phyloP scores from a whole-genome alignment of 2,113 vertebrate genomes.

The Syrmaticus mikado region DNA sequence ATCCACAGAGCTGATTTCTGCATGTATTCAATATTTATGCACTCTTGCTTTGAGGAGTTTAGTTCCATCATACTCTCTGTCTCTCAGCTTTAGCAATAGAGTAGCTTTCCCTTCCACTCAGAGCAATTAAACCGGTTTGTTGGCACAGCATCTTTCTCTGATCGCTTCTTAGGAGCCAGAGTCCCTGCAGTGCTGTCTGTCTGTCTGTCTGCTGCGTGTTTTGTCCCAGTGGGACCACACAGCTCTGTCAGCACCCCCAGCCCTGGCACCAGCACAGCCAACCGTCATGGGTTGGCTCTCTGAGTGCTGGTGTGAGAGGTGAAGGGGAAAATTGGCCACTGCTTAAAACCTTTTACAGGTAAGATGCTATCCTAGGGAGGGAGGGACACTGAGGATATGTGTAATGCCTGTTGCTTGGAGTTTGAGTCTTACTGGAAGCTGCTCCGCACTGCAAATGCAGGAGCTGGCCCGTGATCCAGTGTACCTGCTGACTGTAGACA shows the following conservation, averaged over 20 bases:
- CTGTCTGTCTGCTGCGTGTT: not conserved
- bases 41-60: slow-evolving; percentile 45
- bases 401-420: not conserved
- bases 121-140: slow-evolving; percentile 18
- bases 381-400: not conserved
- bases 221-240: not conserved
- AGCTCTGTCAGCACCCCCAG: not conserved
- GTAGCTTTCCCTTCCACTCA: not conserved
- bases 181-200: not conserved
- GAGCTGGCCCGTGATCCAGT: not conserved
- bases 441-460: not conserved
- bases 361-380: not conserved
- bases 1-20: not conserved
- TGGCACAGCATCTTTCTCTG: not conserved
- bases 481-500: not conserved
- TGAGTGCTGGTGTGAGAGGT: not conserved
- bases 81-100: not conserved
- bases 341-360: not conserved
- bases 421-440: not conserved
- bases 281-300: not conserved
- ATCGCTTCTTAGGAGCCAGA: not conserved
- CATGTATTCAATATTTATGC: slow-evolving; percentile 33
- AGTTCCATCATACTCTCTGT: not conserved
- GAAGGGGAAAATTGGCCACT: not conserved
- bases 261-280: not conserved